Evolutionary conservation across 2,113 vertebrate genomes (phyloP).

Genomic region (Larimichthys crocea): DNA sequence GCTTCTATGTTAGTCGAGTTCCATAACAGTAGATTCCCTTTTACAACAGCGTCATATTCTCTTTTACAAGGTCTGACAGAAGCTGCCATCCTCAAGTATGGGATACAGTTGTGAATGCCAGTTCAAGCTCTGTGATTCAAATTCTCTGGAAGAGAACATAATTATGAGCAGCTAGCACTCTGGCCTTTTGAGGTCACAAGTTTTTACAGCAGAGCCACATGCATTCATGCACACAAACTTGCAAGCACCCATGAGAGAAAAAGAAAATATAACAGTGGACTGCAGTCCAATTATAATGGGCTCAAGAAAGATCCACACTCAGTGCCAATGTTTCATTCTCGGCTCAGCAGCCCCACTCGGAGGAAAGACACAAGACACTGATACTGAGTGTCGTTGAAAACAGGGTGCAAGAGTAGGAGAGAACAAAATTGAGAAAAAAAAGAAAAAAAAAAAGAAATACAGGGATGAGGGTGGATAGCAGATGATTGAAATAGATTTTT

Average conservation of each 20-base stretch:
- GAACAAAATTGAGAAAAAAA: not conserved
- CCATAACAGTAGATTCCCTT: slow-evolving; percentile 12
- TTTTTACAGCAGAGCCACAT: slow-evolving; percentile 2
- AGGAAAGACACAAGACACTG: slow-evolving; percentile 35
- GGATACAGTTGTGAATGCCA: slow-evolving; percentile 2
- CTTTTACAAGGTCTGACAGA: slow-evolving; percentile 30
- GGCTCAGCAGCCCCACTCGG: slow-evolving; percentile 65
- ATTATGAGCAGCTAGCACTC: slow-evolving; percentile 27
- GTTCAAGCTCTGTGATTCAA: slow-evolving; percentile 34
- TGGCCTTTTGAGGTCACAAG: slow-evolving; percentile 30
- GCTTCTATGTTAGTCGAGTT: slow-evolving; percentile 19
- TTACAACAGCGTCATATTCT: slow-evolving; percentile 13
- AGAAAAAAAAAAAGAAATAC: not conserved
- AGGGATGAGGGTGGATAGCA: slow-evolving; percentile 4
- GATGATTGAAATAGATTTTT: slow-evolving; percentile 55
- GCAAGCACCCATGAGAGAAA: slow-evolving; percentile 8
- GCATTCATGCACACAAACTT: not conserved
- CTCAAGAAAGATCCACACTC: slow-evolving; percentile 13
- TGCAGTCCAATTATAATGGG: slow-evolving; percentile 61
- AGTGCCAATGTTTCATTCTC: slow-evolving; percentile 25
- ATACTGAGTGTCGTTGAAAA: not conserved
- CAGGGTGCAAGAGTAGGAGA: not conserved
- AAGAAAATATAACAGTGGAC: slow-evolving; percentile 29
- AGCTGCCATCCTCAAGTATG: slow-evolving; percentile 30
- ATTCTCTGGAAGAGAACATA: slow-evolving; percentile 21